Conservation (phyloP, 2,797 vertebrate genomes). For the Gymnocypris eckloni region DNA sequence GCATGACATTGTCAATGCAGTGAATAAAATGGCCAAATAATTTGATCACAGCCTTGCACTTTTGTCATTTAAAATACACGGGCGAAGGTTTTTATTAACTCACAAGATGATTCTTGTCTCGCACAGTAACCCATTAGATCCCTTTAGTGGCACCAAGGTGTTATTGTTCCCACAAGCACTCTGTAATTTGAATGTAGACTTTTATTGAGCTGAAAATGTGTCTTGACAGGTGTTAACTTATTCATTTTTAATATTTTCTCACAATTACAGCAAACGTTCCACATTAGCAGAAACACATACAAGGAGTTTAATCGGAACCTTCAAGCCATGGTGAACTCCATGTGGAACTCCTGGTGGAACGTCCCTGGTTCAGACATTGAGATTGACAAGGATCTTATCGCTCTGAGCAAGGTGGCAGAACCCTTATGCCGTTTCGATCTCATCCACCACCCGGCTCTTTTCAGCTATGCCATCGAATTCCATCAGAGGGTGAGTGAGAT, state of each 20-base stretch:
- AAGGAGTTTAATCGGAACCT: conserved; percentile 88
- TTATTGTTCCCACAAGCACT: not conserved
- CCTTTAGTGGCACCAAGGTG: not conserved
- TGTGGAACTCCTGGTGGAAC: conserved; percentile 89
- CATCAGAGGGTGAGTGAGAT: conserved; percentile 80
- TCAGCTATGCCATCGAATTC: conserved; percentile 83
- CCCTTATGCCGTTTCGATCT: conserved; percentile 82
- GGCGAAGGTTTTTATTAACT: not conserved
- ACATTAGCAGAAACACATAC: conserved; percentile 84
- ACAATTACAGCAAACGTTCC: conserved; percentile 69
- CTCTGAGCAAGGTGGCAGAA: conserved; percentile 73
- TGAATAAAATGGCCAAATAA: not conserved
- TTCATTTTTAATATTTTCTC: not conserved
- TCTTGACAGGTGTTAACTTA: not conserved
- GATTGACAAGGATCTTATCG: conserved; percentile 78
- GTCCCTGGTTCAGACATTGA: conserved; percentile 74
- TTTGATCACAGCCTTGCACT: conserved; percentile 25
- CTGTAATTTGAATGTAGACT: not conserved
- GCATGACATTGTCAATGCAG: not conserved
- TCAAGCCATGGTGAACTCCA: conserved; percentile 85
- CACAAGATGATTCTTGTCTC: not conserved
- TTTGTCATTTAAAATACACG: not conserved
- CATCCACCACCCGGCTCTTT: conserved; percentile 87
- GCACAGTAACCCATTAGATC: not conserved
- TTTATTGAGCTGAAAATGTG: not conserved